Evolutionary conservation across 1,140 invertebrate genomes (phyloP).

Genomic region (Tyrophagus putrescentiae): DNA sequence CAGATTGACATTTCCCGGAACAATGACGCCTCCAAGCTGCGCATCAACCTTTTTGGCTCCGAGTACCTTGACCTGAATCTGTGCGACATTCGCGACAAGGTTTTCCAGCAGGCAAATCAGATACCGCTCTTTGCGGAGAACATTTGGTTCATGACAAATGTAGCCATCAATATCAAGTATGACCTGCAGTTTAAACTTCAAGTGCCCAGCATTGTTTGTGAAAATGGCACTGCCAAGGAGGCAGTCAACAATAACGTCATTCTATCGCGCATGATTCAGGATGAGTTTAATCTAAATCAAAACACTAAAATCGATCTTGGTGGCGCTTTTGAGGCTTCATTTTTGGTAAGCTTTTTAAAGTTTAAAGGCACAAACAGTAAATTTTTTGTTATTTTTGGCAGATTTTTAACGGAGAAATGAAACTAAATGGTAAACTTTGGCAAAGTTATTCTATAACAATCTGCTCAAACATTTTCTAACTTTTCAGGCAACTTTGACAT

Average conservation of each 20-base stretch:
- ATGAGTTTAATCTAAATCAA: constrained; percentile 6
- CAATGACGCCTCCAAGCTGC: not conserved
- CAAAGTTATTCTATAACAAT: not conserved
- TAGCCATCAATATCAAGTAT: not conserved
- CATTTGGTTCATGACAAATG: not conserved
- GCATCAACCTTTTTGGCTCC: not conserved
- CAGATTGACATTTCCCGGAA: not conserved
- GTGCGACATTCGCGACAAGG: constrained; percentile 10
- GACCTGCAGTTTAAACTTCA: not conserved
- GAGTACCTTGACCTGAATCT: constrained; percentile 2
- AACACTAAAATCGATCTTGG: not conserved
- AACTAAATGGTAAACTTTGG: constrained; percentile 1
- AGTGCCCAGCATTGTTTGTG: not conserved
- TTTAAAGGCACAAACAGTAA: not conserved
- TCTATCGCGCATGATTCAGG: not conserved
- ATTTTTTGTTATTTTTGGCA: too few species aligned
- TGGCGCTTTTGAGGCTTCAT: not conserved
- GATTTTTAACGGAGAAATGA: constrained; percentile 3
- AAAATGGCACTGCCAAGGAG: not conserved
- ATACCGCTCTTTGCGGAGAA: not conserved
- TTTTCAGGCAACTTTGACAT: constrained; percentile 1
- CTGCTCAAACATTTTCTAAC: not conserved
- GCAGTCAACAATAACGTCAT: not conserved
- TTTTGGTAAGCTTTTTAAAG: constrained; percentile 5
- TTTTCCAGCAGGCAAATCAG: not conserved